Evolutionary conservation across 2,888 invertebrate species (phyloP).

Genomic region (Cyaniris semiargus): DNA sequence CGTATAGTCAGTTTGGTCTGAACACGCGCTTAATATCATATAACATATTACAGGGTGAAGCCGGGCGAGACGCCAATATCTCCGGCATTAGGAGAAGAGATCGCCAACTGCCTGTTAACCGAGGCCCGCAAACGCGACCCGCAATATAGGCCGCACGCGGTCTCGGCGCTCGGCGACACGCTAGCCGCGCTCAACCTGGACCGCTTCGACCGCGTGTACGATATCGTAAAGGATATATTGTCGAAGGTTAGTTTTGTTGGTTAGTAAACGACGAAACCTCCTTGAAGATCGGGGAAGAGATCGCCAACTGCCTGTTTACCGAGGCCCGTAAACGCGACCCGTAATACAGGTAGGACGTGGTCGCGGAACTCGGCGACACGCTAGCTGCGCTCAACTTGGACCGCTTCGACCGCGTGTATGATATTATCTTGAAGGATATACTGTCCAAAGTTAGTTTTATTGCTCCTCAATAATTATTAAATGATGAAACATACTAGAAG

Average conservation of each 20-base stretch:
- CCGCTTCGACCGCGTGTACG: constrained; percentile 89
- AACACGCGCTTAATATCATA: too few species aligned
- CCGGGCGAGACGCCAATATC: constrained; percentile 61
- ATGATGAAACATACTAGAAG: too few species aligned
- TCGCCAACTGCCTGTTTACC: constrained; percentile 86
- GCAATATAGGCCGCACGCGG: constrained; percentile 86
- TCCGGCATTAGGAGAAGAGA: constrained; percentile 57
- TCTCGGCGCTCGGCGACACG: constrained; percentile 86
- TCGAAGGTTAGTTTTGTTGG: constrained; percentile 75
- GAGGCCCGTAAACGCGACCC: constrained; percentile 91
- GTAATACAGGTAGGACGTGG: constrained; percentile 86
- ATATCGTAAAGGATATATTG: constrained; percentile 86
- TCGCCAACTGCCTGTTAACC: constrained; percentile 86
- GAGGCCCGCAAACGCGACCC: constrained; percentile 91
- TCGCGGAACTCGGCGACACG: constrained; percentile 86
- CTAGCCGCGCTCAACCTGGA: constrained; percentile 86
- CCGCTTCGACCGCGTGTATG: constrained; percentile 89
- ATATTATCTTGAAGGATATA: constrained; percentile 86
- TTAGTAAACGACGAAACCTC: too few species aligned
- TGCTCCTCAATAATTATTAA: too few species aligned
- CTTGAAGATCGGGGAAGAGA: constrained; percentile 50
- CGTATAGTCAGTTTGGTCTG: too few species aligned
- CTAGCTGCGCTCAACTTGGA: constrained; percentile 86
- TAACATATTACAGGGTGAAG: constrained; percentile 58
- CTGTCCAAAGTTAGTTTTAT: constrained; percentile 80